A percentile compares a stretch with the other conserved stretches of the same genome.
These are phyloP conservation scores for Drosophila parabipectinata DNA, from an alignment of 1,140 invertebrate genomes.

Conservation along the genomic window DNA sequence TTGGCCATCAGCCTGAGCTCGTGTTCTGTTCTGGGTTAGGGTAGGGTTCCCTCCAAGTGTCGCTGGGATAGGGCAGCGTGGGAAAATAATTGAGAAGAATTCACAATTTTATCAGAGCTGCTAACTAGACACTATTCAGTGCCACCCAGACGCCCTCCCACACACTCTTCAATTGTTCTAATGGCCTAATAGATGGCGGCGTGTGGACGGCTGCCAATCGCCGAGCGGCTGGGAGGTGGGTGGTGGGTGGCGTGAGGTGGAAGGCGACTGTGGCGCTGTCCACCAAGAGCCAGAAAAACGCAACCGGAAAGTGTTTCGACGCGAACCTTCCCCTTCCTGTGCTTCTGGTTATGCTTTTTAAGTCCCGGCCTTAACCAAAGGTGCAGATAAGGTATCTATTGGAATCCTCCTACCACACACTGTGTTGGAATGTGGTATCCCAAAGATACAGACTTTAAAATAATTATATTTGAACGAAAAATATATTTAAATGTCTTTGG, in stretches of 20 bases:
- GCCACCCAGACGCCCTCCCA: slow-evolving; percentile 25
- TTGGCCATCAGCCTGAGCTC: slow-evolving; percentile 24
- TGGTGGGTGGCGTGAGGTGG: neutral
- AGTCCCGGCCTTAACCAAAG: too few species aligned
- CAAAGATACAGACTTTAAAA: too few species aligned
- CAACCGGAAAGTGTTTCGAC: neutral
- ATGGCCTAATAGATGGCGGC: slow-evolving; percentile 67
- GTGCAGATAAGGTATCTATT: too few species aligned
- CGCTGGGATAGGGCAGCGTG: slow-evolving; percentile 11
- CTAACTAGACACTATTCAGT: slow-evolving; percentile 70
- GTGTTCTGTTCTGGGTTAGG: slow-evolving; percentile 3
- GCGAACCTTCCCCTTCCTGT: neutral
- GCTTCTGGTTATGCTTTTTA: too few species aligned
- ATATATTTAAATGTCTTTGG: slow-evolving; percentile 8
- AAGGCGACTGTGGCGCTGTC: slow-evolving; percentile 36
- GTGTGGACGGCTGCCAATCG: slow-evolving; percentile 38
- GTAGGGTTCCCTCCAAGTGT: slow-evolving; percentile 50
- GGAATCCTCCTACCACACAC: too few species aligned
- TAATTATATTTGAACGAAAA: slow-evolving; percentile 2
- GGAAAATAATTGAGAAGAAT: slow-evolving; percentile 36
- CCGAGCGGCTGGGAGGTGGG: slow-evolving; percentile 6
- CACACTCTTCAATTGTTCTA: slow-evolving; percentile 61
- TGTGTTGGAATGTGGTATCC: too few species aligned
- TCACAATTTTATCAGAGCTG: slow-evolving; percentile 63
- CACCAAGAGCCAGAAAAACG: slow-evolving; percentile 16